Percentiles rank a stretch among this genome's conserved stretches.
phyloP scores from a whole-genome alignment of 2,797 vertebrate species.

The Malacoctenus gilli region DNA sequence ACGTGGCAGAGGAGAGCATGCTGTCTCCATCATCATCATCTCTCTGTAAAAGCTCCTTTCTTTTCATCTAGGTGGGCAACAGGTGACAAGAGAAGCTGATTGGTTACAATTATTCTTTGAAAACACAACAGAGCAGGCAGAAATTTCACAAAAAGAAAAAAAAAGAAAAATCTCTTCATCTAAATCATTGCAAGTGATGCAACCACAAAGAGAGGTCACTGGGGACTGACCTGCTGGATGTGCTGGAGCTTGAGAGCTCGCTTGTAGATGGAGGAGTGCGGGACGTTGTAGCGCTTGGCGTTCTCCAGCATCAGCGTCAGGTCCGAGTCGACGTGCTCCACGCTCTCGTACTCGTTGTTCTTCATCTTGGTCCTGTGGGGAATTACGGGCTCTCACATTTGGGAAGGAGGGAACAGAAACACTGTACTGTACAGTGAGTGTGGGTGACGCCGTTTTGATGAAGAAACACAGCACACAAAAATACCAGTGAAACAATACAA shows the following conservation, averaged over 20 bases:
- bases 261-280: conserved; percentile 97
- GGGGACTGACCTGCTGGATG: conserved; percentile 90
- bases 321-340: conserved; percentile 94
- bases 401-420: conserved; percentile 68
- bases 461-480: conserved; percentile 48
- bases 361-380: conserved; percentile 92
- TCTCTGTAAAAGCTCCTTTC: conserved; percentile 92
- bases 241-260: conserved; percentile 95
- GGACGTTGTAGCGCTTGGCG: conserved; percentile 95
- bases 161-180: no score
- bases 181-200: no score
- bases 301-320: conserved; percentile 98
- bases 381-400: conserved; percentile 68
- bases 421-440: conserved; percentile 59
- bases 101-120: neutral
- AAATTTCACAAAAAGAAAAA: no score
- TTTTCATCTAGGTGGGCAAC: conserved; percentile 86
- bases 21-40: conserved; percentile 96
- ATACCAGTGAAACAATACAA: conserved; percentile 30
- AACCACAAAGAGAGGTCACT: neutral
- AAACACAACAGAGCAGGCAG: neutral
- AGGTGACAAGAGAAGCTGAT: no score
- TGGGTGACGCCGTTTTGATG: conserved; percentile 34
- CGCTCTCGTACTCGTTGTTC: conserved; percentile 93
- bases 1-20: conserved; percentile 95